These are phyloP conservation scores for Scophthalmus maximus DNA, from an alignment of 2,113 vertebrate genomes.

Conservation along the genomic window DNA sequence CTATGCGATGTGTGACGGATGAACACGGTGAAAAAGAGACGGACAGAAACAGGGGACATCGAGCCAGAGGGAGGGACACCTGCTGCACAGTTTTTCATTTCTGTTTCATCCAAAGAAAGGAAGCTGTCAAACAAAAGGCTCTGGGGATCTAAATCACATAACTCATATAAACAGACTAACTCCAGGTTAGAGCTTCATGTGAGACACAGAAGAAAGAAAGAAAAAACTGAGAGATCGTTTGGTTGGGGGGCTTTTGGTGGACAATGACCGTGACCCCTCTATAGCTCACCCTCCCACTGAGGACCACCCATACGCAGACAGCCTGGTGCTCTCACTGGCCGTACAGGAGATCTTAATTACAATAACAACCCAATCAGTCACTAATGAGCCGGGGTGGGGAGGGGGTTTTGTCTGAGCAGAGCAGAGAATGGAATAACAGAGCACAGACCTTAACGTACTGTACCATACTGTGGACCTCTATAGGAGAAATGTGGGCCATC, in stretches of 20 bases:
- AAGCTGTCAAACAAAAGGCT: not conserved
- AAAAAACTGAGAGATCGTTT: not conserved
- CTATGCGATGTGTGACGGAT: not conserved
- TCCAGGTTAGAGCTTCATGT: not conserved
- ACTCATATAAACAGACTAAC: not conserved
- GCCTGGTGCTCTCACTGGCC: constrained; percentile 58
- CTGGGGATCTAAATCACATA: not conserved
- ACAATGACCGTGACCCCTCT: constrained; percentile 62
- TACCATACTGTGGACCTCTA: constrained; percentile 59
- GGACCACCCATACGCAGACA: constrained; percentile 71
- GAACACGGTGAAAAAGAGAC: not conserved
- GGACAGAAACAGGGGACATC: not conserved
- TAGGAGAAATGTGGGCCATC: constrained; percentile 69
- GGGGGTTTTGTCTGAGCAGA: constrained; percentile 18
- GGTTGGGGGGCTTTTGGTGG: constrained; percentile 7
- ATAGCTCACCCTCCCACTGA: constrained; percentile 42
- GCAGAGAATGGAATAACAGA: constrained; percentile 54
- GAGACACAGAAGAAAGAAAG: not conserved
- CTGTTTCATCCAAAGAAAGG: not conserved
- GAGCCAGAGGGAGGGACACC: constrained; percentile 7
- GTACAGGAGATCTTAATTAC: constrained; percentile 70
- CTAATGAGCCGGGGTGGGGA: constrained; percentile 61
- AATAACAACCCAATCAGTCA: constrained; percentile 74
- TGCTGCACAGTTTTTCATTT: constrained; percentile 17
- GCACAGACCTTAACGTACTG: constrained; percentile 54